Evolutionary conservation across 2,888 invertebrate species (phyloP), one percentile per base, ranked within the genome.

Genomic region (Tyria jacobaeae): DNA sequence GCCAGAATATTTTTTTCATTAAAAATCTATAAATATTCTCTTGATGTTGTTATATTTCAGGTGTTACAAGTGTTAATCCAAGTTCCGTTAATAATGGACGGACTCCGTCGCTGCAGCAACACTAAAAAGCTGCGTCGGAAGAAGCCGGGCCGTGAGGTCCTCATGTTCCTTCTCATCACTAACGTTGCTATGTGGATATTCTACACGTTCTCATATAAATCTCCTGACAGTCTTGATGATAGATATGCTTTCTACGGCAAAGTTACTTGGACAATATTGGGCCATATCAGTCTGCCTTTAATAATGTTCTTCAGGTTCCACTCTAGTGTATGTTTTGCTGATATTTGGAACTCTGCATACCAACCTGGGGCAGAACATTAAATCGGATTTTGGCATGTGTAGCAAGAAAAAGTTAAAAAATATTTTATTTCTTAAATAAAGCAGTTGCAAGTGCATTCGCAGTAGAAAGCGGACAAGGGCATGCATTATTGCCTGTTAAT

Each of bases 261-360:
- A 75, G 94, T 95, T 3, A 76, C 96, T 34, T 97, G 97, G 97
- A 95, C 96, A 7, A 95, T 97, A 52, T 90, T 97, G 6, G 96
- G 96, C 25, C 97, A 97, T 81, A 90, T 96, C 79, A 96, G 96
- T 39, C 87, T 96, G 14, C 97, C 97, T 0, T 88, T 97, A 3
- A 96, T 96, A 63, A 96, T 97, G 94, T 97, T 97, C 88, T 97
- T 96, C 80, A 92, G 97, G 64, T 97, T 97, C 83, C 97, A 97
- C 80, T 96, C 96, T 0, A 96, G 96, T n/a, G 97, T 96, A 0
- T 97, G 97, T 79, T 94, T 97, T 51, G 96, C 96, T 14, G 96
- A 97, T 84, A 96, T 97, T 75, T 97, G 97, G 97, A 95, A 96
- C 79, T 95, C 95, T 31, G 96, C 96, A 0, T 97, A 96, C 76